These are phyloP conservation scores for Xanthia togata DNA, from an alignment of 2,888 invertebrate genomes.

Conservation along the genomic window DNA sequence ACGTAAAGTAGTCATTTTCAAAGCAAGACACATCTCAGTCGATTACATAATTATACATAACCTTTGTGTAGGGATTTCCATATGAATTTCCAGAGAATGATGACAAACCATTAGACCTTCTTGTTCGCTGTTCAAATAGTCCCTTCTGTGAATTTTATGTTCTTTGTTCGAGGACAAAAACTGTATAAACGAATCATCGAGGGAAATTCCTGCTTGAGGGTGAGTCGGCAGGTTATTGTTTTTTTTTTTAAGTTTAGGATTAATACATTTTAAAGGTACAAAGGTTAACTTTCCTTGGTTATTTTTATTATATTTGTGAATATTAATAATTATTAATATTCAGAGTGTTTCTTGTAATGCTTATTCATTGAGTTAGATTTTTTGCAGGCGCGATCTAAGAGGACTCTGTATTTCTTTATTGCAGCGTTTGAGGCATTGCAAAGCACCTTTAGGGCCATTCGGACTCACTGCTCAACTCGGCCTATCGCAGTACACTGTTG, in stretches of 20 bases:
- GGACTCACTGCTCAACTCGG: not conserved
- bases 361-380: not conserved
- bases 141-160: conserved; percentile 44
- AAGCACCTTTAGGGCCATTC: not conserved
- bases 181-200: conserved; percentile 10
- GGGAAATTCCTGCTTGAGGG: conserved; percentile 13
- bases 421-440: not conserved
- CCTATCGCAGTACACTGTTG: no score
- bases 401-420: not conserved
- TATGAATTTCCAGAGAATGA: conserved; percentile 52
- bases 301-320: not conserved
- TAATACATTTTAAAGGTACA: not conserved
- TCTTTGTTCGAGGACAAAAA: conserved; percentile 40
- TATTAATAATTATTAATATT: no score
- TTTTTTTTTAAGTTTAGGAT: not conserved
- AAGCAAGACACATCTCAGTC: conserved; percentile 32
- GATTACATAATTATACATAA: conserved; percentile 51
- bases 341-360: not conserved
- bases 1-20: conserved; percentile 11
- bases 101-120: conserved; percentile 47
- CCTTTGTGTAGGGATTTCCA: conserved; percentile 53
- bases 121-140: conserved; percentile 42
- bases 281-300: no score
- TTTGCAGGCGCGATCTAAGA: not conserved
- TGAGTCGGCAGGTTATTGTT: not conserved